Base-by-base conservation (phyloP, 2,888 invertebrate species). In the Lutraria lutraria region DNA sequence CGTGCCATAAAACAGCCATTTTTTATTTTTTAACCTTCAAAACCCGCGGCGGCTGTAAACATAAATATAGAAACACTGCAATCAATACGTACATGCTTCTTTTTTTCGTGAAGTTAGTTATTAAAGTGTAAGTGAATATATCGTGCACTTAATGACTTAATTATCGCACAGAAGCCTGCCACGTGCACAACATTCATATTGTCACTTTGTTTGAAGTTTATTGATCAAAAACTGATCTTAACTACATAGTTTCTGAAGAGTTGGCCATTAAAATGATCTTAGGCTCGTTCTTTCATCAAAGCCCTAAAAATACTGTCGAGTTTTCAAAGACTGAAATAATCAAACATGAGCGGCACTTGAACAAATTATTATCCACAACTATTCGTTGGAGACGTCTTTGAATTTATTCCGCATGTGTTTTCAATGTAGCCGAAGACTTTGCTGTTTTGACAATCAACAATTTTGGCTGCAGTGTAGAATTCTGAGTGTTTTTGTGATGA, bases 401-500 rank as follows among this genome's bases (percentile, higher is more conserved):
- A 85, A 89, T 56, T 56, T 89, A 63, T 53, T 76, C 89, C 43
- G 88, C 89, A 89, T 83, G 85, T 89, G 89, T 81, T 86, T 88
- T 85, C 83, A 85, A 88, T 88, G 87, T 83, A 83, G 80, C 63
- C 81, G 25, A 72, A 72, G 54, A 63, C 72, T 85, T 87, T 85
- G 80, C 87, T 82, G 87, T 87, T 89, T 89, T 89, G 88, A 87
- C 88, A 88, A 88, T 87, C 85, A 79, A 89, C 83, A 88, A 88
- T 88, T 81, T 86, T 86, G 89, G 89, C 89, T 83, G 54, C 87
- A 81, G 31, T 79, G 54, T 34, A 82, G 87, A 85, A 88, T 88
- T 83, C 87, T 60, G 87, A 87, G 89, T 81, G 82, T 85, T 72
- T 89, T 87, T 89, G 89, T 81, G 86, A 84, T 86, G 89, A 87